A percentile compares a stretch with the other conserved stretches of the same genome.
Conservation (phyloP, 1,140 invertebrate species). For the Zaprionus ghesquierei region DNA sequence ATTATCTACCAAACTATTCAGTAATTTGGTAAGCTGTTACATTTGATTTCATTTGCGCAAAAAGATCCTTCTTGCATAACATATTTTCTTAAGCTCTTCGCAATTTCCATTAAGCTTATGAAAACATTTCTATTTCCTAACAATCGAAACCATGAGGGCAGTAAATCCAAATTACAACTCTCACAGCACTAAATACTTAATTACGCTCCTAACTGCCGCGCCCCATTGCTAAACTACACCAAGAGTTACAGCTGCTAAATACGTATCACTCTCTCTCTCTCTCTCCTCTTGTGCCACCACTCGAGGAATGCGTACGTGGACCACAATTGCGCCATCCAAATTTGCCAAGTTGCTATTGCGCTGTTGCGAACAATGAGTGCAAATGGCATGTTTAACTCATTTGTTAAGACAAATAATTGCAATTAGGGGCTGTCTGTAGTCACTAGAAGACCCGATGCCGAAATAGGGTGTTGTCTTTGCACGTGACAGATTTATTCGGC, state of each 20-base stretch:
- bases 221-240: neutral
- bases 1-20: no score
- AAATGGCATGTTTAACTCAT: conserved; percentile 24
- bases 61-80: no score
- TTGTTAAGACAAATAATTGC: conserved; percentile 33
- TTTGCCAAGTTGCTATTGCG: conserved; percentile 3
- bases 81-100: no score
- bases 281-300: no score
- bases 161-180: neutral
- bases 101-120: neutral
- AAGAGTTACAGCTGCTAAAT: neutral
- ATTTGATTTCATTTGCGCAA: no score
- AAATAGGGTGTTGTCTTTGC: conserved; percentile 11
- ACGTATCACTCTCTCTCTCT: no score
- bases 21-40: no score
- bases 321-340: conserved; percentile 1
- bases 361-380: conserved; percentile 1
- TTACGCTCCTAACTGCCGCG: neutral
- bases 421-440: conserved; percentile 19
- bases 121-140: neutral
- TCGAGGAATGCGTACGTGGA: conserved; percentile 7
- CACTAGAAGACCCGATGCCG: neutral
- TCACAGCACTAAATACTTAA: neutral
- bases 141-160: neutral
- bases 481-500: conserved; percentile 40